Conservation (phyloP, 2,888 invertebrate species). For the Catocala fraxini region DNA sequence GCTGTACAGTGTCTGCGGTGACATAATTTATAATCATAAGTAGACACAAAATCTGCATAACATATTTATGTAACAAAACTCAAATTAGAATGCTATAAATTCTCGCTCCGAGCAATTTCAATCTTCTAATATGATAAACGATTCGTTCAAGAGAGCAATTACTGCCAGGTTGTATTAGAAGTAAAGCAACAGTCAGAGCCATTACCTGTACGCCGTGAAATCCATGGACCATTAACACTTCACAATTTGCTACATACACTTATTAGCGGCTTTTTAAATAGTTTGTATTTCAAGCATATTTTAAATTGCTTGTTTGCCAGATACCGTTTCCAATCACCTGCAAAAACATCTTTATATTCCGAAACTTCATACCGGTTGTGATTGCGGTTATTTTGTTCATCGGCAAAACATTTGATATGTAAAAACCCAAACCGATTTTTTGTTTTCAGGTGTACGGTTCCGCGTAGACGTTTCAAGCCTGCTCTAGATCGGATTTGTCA, state of each 20-base stretch:
- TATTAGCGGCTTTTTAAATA: constrained; percentile 42
- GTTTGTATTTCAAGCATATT: constrained; percentile 31
- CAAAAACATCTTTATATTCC: constrained; percentile 36
- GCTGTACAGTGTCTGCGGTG: constrained; percentile 12
- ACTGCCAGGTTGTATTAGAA: constrained; percentile 61
- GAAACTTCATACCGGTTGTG: constrained; percentile 33
- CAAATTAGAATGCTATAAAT: constrained; percentile 66
- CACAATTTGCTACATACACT: constrained; percentile 60
- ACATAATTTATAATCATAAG: constrained; percentile 33
- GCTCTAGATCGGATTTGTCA: constrained; percentile 61
- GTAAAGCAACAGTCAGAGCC: constrained; percentile 60
- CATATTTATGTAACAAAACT: constrained; percentile 58
- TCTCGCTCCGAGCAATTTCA: constrained; percentile 67
- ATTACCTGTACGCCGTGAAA: constrained; percentile 67
- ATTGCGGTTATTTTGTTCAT: constrained; percentile 41
- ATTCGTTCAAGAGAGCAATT: constrained; percentile 82
- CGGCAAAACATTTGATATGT: constrained; percentile 32
- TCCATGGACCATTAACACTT: constrained; percentile 72
- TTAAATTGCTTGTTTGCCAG: constrained; percentile 29
- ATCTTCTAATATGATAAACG: constrained; percentile 79
- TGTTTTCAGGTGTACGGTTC: constrained; percentile 24
- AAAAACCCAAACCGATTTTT: constrained; percentile 27
- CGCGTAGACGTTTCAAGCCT: constrained; percentile 41
- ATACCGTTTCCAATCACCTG: constrained; percentile 41
- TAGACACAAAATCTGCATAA: constrained; percentile 44